A percentile compares a stretch with the other conserved stretches of the same genome.
Evolutionary conservation across 2,888 invertebrate species (phyloP).

Genomic region (Archips xylosteana): DNA sequence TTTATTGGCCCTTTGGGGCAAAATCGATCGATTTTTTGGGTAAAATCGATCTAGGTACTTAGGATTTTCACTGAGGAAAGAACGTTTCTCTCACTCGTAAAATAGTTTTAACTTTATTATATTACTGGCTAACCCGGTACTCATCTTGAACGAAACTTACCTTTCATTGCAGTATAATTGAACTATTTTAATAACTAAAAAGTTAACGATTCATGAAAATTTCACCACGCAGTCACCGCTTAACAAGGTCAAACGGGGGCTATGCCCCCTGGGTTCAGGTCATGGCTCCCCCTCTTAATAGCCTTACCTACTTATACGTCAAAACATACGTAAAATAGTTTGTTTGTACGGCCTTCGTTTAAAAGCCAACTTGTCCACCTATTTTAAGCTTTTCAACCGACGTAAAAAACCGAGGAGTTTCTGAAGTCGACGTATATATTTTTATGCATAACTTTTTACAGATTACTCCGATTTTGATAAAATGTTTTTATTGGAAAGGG

Average conservation of each 20-base stretch:
- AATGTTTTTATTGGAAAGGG: too few relatives aligned
- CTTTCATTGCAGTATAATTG: background rate
- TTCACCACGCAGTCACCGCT: constrained; percentile 12
- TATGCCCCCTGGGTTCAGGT: constrained; percentile 8
- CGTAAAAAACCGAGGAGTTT: too few relatives aligned
- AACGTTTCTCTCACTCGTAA: too few relatives aligned
- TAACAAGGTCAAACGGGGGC: constrained; percentile 4
- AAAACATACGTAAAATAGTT: background rate
- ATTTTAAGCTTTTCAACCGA: background rate
- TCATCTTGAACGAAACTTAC: background rate
- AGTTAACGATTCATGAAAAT: constrained; percentile 4
- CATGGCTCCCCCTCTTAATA: constrained; percentile 8
- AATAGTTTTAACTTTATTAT: background rate
- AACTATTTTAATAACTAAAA: background rate
- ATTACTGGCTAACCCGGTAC: background rate
- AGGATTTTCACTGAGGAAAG: too few relatives aligned
- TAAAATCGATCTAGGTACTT: too few relatives aligned
- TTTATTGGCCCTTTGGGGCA: too few relatives aligned
- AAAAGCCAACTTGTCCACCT: background rate
- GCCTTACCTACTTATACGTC: background rate
- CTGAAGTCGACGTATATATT: too few relatives aligned
- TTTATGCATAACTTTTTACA: too few relatives aligned
- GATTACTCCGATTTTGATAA: too few relatives aligned
- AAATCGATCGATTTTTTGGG: too few relatives aligned
- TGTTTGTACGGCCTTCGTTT: background rate